These are phyloP conservation scores for Lithodes maja DNA, from an alignment of 2,888 invertebrate genomes.

Conservation along the genomic window DNA sequence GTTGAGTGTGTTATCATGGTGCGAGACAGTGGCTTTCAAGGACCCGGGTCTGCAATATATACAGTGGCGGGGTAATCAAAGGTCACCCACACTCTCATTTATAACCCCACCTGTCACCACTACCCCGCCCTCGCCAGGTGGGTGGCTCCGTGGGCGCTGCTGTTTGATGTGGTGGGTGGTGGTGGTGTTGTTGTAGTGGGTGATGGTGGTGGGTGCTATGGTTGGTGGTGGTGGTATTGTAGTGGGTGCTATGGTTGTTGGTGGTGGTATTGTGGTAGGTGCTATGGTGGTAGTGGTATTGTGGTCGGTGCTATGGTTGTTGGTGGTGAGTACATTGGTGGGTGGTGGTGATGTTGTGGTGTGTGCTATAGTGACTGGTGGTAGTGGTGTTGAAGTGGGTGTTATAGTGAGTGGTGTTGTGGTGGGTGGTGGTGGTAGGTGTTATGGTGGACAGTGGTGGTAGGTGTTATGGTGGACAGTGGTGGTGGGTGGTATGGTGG, in stretches of 20 bases:
- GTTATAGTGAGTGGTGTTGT: conserved; percentile 9
- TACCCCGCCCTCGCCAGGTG: conserved; percentile 31
- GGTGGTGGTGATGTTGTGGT: background rate
- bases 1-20: conserved; percentile 36
- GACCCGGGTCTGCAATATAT: conserved; percentile 47
- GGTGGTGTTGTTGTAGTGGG: background rate
- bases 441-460: conserved; percentile 4
- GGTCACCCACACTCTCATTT: conserved; percentile 49
- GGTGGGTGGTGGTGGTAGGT: background rate
- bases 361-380: background rate
- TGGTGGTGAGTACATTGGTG: background rate
- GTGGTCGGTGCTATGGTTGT: background rate
- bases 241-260: background rate
- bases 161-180: background rate
- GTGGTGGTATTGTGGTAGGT: background rate
- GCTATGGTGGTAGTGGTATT: background rate
- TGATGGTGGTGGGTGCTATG: background rate
- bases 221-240: background rate
- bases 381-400: background rate
- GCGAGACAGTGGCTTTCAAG: conserved; percentile 35
- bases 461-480: background rate
- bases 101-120: conserved; percentile 57
- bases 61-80: conserved; percentile 56
- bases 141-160: background rate
- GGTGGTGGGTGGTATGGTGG: no score